Base-by-base conservation (phyloP, 2,113 vertebrate genomes). In the Ceyx margarethae region DNA sequence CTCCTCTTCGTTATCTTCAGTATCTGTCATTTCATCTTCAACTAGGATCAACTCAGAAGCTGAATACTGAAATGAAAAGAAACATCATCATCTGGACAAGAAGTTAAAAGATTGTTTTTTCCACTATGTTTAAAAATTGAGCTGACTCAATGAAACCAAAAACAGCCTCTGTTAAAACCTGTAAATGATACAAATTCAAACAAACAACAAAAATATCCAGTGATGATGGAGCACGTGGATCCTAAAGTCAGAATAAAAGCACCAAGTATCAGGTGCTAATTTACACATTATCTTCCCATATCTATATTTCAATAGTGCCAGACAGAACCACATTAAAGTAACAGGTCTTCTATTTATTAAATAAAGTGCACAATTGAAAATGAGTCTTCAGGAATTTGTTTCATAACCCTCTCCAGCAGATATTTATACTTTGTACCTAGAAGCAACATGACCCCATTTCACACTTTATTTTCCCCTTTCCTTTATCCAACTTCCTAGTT, bases 1-100 rank as follows among this genome's bases (percentile, higher is more conserved):
- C 72, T 98, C 97, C 94, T 99, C 99, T 87, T 98, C 98, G 13
- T 98, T 98, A 78, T 99, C 99, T 96, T 99, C 99, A 21, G 96
- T 97, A 91, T 99, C 99, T 5, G 98, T 99, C 96, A 98, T 95
- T 96, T 99, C 99, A 95, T 99, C 99, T 88, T 97, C 98, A 25
- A 97, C 98, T 91, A 98, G 97, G 97, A 98, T 96, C 87, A 98
- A 92, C 64, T 98, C 98, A 87, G 97, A 94, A 91, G 94, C 87
- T 73, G 95, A 93, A 94, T 88, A 94, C 97, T 97, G 93, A 88
- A 97, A 97, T 20, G 48, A 96, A 96, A 97, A 76, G 65, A 48
- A 85, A 80, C 16, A 21, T 96, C 65, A 96, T 33, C 80, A 94
- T 73, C 62, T 73, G 81, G 18, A 60, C 40, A 50, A 77, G 28